Evolutionary conservation across 2,888 invertebrate genomes (phyloP), one percentile per base, ranked within the genome.

Genomic region (Perizoma flavofasciatum): DNA sequence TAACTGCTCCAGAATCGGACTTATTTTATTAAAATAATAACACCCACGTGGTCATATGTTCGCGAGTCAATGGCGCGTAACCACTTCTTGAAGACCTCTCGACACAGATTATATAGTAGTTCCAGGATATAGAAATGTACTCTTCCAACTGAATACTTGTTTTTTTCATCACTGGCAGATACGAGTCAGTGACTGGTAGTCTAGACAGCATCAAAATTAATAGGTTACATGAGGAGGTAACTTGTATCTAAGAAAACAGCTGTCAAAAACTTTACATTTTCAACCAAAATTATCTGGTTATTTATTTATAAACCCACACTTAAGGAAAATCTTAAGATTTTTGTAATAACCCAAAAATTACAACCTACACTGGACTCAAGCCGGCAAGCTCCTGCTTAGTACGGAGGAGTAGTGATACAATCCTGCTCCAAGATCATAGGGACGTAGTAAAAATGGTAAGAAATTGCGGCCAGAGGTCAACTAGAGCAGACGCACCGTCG

Each of bases 1-100:
- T 62, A 71, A 59, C 52, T 70, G 70, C 72, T 74, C 74, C 67
- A 73, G 70, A 77, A 75, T 75, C 57, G 67, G 70, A 72, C 67
- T 73, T 75, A 78, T 72, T 73, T 79, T 81, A 82, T 79, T 81
- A 80, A 82, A 82, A 81, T 83, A 81, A 85, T 83, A 82, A 79
- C 84, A 77, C 86, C 85, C 80, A 87, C 85, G 78, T 80, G 74
- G 70, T 78, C 66, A 70, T 77, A 75, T 72, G 82, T 85, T 85
- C 70, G 82, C 84, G 66, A 77, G 76, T 81, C 80, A 82, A 85
- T 83, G 79, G 81, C 74, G 60, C 53, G 45, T 66, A 53, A 63
- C 69, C 69, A 69, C 50, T 52, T 0, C 57, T 50, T 47, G 50
- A 49, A 53, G 61, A 61, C 49, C 61, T 53, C 61, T 8, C 22